Evolutionary conservation across 2,113 vertebrate species (phyloP).

Genomic region (Crotalus viridis): DNA sequence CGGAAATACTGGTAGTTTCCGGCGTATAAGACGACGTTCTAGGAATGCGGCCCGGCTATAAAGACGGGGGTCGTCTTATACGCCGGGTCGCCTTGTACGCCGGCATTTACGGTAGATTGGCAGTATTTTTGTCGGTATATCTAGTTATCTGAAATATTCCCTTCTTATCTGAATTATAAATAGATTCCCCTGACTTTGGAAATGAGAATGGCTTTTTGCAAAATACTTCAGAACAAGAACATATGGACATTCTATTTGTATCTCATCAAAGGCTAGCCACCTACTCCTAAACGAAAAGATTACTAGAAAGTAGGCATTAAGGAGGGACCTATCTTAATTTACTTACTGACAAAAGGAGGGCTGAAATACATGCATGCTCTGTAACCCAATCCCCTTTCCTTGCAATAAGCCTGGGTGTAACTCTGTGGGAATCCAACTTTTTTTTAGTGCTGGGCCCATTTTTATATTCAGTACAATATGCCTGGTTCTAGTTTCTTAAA

Average conservation of each 20-base stretch:
- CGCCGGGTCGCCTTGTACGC: too few species aligned
- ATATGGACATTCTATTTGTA: background rate
- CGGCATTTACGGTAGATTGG: background rate
- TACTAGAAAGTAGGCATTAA: background rate
- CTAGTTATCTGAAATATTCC: background rate
- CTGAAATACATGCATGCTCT: background rate
- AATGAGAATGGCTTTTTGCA: background rate
- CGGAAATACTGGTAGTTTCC: too few species aligned
- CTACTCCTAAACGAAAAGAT: background rate
- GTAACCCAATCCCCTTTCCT: background rate
- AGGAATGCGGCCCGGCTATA: too few species aligned
- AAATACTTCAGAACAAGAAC: background rate
- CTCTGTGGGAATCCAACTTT: background rate
- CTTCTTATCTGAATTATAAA: background rate
- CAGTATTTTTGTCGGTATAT: background rate
- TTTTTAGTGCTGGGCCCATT: background rate
- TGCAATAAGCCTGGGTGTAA: background rate
- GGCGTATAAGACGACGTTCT: too few species aligned
- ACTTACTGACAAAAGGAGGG: background rate
- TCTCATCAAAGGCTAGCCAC: background rate
- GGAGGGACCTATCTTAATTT: background rate
- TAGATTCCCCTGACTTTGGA: background rate
- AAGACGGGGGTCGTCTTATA: too few species aligned
- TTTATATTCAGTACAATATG: background rate
- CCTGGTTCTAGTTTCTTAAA: background rate